phyloP scores from a whole-genome alignment of 2,888 invertebrate species.

The Brachypterus glaber region DNA sequence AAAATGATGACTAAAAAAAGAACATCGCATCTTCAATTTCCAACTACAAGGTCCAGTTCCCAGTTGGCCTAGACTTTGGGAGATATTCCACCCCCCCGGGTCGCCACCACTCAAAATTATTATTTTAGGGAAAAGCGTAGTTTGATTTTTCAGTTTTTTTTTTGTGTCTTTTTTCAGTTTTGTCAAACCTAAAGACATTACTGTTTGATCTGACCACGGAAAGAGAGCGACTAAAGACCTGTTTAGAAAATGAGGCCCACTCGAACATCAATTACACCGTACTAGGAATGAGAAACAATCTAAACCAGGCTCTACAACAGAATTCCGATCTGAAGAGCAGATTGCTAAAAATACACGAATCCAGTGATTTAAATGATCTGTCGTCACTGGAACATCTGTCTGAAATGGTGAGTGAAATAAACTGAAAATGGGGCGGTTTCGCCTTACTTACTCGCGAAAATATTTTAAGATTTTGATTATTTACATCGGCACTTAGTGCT shows the following conservation, averaged over 20 bases:
- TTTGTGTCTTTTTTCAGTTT: constrained; percentile 36
- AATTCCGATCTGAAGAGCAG: constrained; percentile 62
- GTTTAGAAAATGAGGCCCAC: constrained; percentile 45
- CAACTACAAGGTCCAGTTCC: no score
- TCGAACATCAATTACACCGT: constrained; percentile 38
- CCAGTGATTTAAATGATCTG: constrained; percentile 53
- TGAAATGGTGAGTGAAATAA: constrained; percentile 45
- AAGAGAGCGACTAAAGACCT: constrained; percentile 53
- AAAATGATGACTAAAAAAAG: no score
- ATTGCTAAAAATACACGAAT: constrained; percentile 53
- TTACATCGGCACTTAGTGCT: no score
- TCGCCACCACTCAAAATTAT: no score
- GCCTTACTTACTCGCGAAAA: no score
- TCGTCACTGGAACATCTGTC: constrained; percentile 48
- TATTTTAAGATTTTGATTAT: no score
- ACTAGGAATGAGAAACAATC: constrained; percentile 49
- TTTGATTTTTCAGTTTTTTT: no score
- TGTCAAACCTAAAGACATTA: constrained; percentile 42
- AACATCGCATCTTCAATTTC: no score
- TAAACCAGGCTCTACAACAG: constrained; percentile 60
- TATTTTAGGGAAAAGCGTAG: not conserved
- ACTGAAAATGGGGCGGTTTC: no score
- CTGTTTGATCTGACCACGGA: constrained; percentile 42
- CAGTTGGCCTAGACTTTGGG: no score
- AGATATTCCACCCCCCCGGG: no score